Conservation (phyloP, 1,140 invertebrate species). For the Nebria ingens region DNA sequence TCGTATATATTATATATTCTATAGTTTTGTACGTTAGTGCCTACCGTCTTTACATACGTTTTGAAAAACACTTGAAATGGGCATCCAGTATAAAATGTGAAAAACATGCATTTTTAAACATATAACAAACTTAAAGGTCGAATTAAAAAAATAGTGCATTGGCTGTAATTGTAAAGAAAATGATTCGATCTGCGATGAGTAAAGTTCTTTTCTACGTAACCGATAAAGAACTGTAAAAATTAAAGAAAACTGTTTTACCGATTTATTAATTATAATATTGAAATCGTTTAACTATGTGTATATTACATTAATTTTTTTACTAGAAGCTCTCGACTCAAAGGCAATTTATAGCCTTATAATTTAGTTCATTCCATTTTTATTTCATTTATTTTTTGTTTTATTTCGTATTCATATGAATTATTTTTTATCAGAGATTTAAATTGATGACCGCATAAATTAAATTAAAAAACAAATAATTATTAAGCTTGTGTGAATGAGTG, state of each 20-base stretch:
- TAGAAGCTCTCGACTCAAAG: too few relatives aligned
- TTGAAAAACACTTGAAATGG: background rate
- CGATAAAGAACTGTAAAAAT: too few relatives aligned
- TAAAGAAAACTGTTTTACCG: too few relatives aligned
- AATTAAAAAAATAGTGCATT: too few relatives aligned
- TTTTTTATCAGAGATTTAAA: background rate
- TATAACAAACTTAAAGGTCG: too few relatives aligned
- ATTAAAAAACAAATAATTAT: background rate
- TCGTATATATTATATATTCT: slow-evolving; percentile 18
- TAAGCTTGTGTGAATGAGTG: background rate
- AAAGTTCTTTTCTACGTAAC: too few relatives aligned
- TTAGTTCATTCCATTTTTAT: background rate
- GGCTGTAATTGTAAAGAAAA: too few relatives aligned
- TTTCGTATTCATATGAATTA: background rate
- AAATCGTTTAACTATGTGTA: too few relatives aligned
- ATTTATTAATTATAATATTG: too few relatives aligned
- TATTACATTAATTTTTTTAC: too few relatives aligned
- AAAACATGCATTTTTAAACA: background rate
- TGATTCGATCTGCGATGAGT: too few relatives aligned
- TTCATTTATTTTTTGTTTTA: background rate
- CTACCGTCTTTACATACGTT: slow-evolving; percentile 15
- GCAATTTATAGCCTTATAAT: background rate
- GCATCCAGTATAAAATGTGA: background rate
- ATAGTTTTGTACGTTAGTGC: slow-evolving; percentile 23
- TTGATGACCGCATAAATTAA: background rate